Base-by-base conservation (phyloP, 2,113 vertebrate species). In the Bubo blakistoni region DNA sequence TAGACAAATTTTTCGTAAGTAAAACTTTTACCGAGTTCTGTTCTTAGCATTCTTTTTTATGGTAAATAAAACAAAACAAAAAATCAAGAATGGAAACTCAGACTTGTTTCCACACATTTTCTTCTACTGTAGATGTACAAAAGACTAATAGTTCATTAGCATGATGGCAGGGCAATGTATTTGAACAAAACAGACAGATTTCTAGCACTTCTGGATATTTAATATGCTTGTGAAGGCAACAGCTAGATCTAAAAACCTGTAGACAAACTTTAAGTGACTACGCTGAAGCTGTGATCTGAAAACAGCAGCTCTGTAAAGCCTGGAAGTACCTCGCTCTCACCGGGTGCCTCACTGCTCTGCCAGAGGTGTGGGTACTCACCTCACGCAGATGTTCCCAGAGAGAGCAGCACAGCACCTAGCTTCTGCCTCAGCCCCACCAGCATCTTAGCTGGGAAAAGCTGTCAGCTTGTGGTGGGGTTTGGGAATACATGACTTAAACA, bases 321-420 rank as follows among this genome's bases (percentile, higher is more conserved):
- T 70, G 51, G 63, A 70, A 86, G 24, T 9, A n/a, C 16, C 70
- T 27, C 3, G 1, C 11, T 4, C 3, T 8, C 62, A 14, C 7
- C 0, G 0, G 49, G 18, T 25, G 38, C 52, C 69, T 36, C 2
- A 1, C 66, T 58, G 61, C 4, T 29, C 21, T 49, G 67, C 57
- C 36, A 6, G 55, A 57, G 38, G 65, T 62, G 40, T 18, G 4
- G 36, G 30, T 26, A 15, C 65, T 63, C 42, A 20, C 20, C 65
- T 55, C 61, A 66, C 0, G 0, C 19, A 52, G 61, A 9, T 6
- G 42, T 32, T 70, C 38, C 79, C 66, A 70, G 30, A 34, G 21
- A 20, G 38, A 92, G 38, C 49, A 44, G 22, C 0, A 0, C 1
- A 1, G 49, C n/a, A 70, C n/a, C 11, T 8, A 10, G 34, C 27